Evolutionary conservation across 2,113 vertebrate species (phyloP).

Genomic region (Lophochroa leadbeateri): DNA sequence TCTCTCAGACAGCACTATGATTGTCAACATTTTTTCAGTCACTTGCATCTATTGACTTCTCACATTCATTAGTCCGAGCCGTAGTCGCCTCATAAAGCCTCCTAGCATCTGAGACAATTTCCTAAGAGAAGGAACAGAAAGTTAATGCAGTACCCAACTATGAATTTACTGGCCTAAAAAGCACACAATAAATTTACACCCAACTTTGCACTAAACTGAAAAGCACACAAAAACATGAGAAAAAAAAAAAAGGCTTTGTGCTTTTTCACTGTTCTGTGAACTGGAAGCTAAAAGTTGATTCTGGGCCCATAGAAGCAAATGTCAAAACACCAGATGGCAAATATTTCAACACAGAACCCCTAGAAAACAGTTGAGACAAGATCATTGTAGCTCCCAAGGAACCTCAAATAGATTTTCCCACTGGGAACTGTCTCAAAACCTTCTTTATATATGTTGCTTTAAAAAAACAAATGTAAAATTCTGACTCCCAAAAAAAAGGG

Average conservation of each 20-base stretch:
- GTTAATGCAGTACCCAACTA: fast-evolving
- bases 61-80: not conserved
- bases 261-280: not conserved
- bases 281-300: not conserved
- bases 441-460: not conserved
- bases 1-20: not conserved
- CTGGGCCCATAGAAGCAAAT: not conserved
- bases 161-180: not conserved
- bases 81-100: not conserved
- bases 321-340: not conserved
- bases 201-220: not conserved
- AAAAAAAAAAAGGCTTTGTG: not conserved
- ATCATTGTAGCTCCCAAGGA: not conserved
- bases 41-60: not conserved
- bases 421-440: not conserved
- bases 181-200: not conserved
- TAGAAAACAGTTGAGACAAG: not conserved
- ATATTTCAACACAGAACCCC: not conserved
- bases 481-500: not conserved
- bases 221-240: fast-evolving
- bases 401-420: not conserved
- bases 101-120: not conserved
- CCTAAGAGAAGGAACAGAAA: not conserved
- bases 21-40: not conserved
- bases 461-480: not conserved